Conservation (phyloP, 1,140 invertebrate genomes). For the Neotoxoptera formosana region DNA sequence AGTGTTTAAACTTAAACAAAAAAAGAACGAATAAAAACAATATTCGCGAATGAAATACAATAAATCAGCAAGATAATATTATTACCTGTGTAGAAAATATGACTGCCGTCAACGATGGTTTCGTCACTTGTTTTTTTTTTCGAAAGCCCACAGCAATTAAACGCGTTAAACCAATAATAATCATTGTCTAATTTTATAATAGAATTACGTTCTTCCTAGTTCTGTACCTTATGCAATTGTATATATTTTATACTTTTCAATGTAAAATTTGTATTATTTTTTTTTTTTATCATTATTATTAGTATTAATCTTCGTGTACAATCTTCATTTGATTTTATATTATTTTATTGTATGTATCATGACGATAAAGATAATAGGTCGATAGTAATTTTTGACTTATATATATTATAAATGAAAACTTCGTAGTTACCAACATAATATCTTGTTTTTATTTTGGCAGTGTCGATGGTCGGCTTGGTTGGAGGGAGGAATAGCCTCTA, state of each 20-base stretch:
- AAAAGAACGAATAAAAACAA: background rate
- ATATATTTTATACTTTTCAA: constrained; percentile 28
- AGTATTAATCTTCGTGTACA: background rate
- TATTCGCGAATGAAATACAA: background rate
- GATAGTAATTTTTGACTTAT: background rate
- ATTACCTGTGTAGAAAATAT: background rate
- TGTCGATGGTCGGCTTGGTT: background rate
- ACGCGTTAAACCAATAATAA: background rate
- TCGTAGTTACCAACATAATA: constrained; percentile 27
- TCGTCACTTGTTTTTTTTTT: background rate
- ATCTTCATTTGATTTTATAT: constrained; percentile 32
- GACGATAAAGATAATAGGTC: background rate
- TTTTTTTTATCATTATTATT: background rate
- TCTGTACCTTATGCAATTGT: constrained; percentile 36
- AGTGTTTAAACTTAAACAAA: background rate
- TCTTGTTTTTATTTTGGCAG: background rate
- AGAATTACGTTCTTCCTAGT: constrained; percentile 5
- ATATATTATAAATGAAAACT: constrained; percentile 12
- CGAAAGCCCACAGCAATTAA: background rate
- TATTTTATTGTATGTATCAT: background rate
- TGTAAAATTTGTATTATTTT: constrained; percentile 34
- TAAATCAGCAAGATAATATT: background rate
- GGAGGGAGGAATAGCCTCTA: background rate
- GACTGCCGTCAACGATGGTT: background rate
- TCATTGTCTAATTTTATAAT: background rate